phyloP scores from a whole-genome alignment of 2,797 vertebrate species.

The Oreochromis grahami region DNA sequence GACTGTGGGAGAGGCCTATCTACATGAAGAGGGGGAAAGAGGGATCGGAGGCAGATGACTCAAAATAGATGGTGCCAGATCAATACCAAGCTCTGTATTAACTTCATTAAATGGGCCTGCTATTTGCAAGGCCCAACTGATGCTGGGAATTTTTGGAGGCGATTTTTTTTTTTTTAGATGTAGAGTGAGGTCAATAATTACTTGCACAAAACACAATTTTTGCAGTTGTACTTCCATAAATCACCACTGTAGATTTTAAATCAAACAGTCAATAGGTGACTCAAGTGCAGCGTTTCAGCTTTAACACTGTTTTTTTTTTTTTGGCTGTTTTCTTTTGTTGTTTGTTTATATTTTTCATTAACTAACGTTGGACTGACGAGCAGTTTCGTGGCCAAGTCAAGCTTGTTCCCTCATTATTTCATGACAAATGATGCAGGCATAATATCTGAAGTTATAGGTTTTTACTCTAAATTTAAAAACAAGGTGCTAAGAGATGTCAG shows the following conservation, averaged over 20 bases:
- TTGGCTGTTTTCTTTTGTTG: accelerated
- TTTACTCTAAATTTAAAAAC: not conserved
- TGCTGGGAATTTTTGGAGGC: not conserved
- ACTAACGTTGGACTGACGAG: not conserved
- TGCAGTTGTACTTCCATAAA: not conserved
- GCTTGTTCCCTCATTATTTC: not conserved
- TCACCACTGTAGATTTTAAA: not conserved
- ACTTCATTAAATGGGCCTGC: not conserved
- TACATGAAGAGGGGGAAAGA: not conserved
- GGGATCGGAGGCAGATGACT: not conserved
- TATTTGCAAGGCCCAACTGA: not conserved
- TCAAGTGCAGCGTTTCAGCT: not conserved
- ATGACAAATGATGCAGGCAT: not conserved
- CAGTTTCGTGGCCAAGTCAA: not conserved
- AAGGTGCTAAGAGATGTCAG: accelerated
- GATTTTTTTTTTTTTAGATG: not conserved
- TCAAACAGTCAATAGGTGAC: not conserved
- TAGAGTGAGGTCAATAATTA: not conserved
- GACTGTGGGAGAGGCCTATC: slow-evolving; percentile 11
- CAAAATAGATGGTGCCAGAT: not conserved
- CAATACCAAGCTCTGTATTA: not conserved
- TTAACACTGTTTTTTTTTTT: accelerated
- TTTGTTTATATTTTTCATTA: not conserved
- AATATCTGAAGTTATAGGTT: not conserved
- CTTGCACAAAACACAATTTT: not conserved